Conservation (phyloP, 2,888 invertebrate genomes). For the Tetragonula carbonaria region DNA sequence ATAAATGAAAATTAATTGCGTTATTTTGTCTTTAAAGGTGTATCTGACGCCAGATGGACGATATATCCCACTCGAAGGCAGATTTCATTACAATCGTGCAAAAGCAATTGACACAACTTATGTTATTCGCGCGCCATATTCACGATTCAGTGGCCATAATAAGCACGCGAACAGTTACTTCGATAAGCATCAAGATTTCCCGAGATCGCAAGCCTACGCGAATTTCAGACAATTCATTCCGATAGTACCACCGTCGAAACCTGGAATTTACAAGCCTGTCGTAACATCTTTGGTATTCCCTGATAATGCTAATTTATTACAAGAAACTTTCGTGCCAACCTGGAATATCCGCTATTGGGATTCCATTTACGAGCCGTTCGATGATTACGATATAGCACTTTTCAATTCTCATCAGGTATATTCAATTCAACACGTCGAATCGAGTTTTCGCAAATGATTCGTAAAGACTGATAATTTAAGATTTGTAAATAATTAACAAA, state of each 20-base stretch:
- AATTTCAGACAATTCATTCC: slow-evolving; percentile 63
- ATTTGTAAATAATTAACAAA: too few relatives aligned
- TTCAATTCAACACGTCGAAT: not conserved
- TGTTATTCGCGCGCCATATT: slow-evolving; percentile 84
- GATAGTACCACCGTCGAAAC: slow-evolving; percentile 50
- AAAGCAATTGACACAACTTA: slow-evolving; percentile 87
- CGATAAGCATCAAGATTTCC: slow-evolving; percentile 37
- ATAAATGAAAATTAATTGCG: not conserved
- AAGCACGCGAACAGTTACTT: slow-evolving; percentile 31
- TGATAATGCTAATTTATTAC: slow-evolving; percentile 49
- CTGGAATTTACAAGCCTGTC: slow-evolving; percentile 74
- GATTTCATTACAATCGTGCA: slow-evolving; percentile 83
- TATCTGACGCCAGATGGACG: slow-evolving; percentile 85
- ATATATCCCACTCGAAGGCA: slow-evolving; percentile 85
- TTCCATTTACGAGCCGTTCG: slow-evolving; percentile 68
- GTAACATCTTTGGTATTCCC: slow-evolving; percentile 74
- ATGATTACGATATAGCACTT: slow-evolving; percentile 69
- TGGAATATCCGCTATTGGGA: slow-evolving; percentile 76
- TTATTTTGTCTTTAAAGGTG: slow-evolving; percentile 74
- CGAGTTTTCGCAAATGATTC: not conserved
- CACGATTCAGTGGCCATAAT: slow-evolving; percentile 47
- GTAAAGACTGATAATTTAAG: too few relatives aligned
- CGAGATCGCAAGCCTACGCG: slow-evolving; percentile 67
- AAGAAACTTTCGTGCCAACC: slow-evolving; percentile 62
- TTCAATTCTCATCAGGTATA: slow-evolving; percentile 76